These are phyloP conservation scores for Halcyon leucocephala DNA, from an alignment of 2,797 vertebrate genomes.

Conservation along the genomic window DNA sequence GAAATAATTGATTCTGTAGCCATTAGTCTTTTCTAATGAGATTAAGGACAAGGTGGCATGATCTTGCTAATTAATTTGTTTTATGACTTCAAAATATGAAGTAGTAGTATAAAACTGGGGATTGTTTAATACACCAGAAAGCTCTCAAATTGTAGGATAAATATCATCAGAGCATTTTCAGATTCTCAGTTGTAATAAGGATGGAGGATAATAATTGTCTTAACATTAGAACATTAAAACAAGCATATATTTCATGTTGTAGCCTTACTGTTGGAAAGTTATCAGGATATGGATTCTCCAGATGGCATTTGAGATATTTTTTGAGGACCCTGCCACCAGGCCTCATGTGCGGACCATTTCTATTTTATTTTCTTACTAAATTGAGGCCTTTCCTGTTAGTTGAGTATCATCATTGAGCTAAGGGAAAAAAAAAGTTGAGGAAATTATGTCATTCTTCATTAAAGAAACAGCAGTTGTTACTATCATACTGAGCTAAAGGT, in stretches of 20 bases:
- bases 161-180: neutral
- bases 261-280: neutral
- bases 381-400: neutral
- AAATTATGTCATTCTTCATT: neutral
- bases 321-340: neutral
- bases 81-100: slow-evolving; percentile 9
- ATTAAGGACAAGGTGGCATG: neutral
- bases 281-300: neutral
- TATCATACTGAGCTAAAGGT: neutral
- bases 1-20: slow-evolving; percentile 8
- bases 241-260: fast-evolving
- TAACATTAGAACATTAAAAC: no score
- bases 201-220: neutral
- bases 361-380: neutral
- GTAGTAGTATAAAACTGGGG: neutral
- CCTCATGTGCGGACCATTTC: neutral
- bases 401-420: neutral
- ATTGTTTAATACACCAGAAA: no score
- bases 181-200: neutral
- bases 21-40: neutral
- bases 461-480: neutral
- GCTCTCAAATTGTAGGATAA: neutral
- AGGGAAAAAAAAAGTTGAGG: neutral
- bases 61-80: slow-evolving; percentile 20
- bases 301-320: neutral